Conservation (phyloP, 2,888 invertebrate species). For the Pomacea canaliculata region DNA sequence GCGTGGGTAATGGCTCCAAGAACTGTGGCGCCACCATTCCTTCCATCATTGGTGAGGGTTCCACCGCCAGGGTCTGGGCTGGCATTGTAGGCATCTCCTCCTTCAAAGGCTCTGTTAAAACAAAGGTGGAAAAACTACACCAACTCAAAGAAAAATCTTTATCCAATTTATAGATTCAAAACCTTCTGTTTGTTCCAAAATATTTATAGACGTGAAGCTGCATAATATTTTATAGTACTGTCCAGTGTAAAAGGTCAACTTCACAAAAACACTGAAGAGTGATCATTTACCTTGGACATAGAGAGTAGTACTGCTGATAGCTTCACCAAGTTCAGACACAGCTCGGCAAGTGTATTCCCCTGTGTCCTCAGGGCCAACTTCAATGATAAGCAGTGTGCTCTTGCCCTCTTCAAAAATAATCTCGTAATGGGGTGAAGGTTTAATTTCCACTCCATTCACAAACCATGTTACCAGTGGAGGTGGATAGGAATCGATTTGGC, state of each 20-base stretch:
- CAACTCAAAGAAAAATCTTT: too few relatives aligned
- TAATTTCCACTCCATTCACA: slow-evolving; percentile 70
- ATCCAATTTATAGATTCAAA: too few relatives aligned
- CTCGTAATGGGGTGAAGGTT: slow-evolving; percentile 66
- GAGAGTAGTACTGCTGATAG: slow-evolving; percentile 92
- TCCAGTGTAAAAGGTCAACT: too few relatives aligned
- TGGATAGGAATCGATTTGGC: slow-evolving; percentile 62
- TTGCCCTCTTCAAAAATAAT: slow-evolving; percentile 61
- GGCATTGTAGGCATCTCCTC: slow-evolving; percentile 44
- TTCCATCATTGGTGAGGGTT: slow-evolving; percentile 50
- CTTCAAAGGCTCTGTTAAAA: slow-evolving; percentile 39
- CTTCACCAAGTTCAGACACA: slow-evolving; percentile 92
- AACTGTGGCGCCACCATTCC: slow-evolving; percentile 58
- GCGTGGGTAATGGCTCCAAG: slow-evolving; percentile 50
- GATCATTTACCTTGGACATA: slow-evolving; percentile 60
- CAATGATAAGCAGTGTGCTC: slow-evolving; percentile 63
- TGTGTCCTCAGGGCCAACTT: slow-evolving; percentile 85
- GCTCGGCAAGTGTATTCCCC: slow-evolving; percentile 97
- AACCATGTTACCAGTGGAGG: slow-evolving; percentile 70
- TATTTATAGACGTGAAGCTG: too few relatives aligned
- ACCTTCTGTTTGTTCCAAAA: too few relatives aligned
- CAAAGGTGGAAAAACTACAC: slow-evolving; percentile 17
- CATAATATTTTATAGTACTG: too few relatives aligned
- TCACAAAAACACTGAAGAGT: too few relatives aligned
- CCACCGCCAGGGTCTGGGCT: slow-evolving; percentile 37